Evolutionary conservation across 2,888 invertebrate species (phyloP), one percentile per base, ranked within the genome.

Genomic region (Bombylius major): DNA sequence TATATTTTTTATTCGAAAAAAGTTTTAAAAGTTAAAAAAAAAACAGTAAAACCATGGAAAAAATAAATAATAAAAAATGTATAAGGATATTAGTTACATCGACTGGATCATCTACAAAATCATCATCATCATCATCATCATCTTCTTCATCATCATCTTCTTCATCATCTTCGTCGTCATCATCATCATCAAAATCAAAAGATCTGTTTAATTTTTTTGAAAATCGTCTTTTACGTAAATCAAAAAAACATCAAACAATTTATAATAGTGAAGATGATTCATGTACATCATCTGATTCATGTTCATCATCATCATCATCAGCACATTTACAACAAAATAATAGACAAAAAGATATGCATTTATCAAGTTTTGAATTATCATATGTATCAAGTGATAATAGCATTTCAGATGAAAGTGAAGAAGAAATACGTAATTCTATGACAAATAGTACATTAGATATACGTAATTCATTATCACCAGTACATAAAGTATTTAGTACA

Each of bases 401-500:
- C 57, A 80, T 79, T 64, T 81, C 80, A 52, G 75, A 7, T 42
- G 39, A 42, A 23, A 3, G 23, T 42, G 8, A 42, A 39, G 34
- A 13, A 6, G 14, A 8, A 45, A 50, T 13, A 12, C 45, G 14
- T 45, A 72, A 69, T 42, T 75, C 73, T 45, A 72, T 75, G 12
- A 71, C 75, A 59, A 63, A 63, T 47, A 62, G 59, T 12, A 63
- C 57, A 12, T 64, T 68, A 64, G 74, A 51, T 76, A 79, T 60
- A 72, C 77, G 58, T 39, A 71, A 72, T 44, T 80, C 82, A 4
- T 78, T 79, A 0, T 83, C 84, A 33, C 84, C 84, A 47, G 73
- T 86, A 47, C 78, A 82, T 52, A 82, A 81, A 56, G 83, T 85
- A 36, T 82, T 88, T 65, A 82, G 86, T 67, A 84, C 79, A 64